Base-by-base conservation (phyloP, 2,888 invertebrate species). In the Tipula confusa region DNA sequence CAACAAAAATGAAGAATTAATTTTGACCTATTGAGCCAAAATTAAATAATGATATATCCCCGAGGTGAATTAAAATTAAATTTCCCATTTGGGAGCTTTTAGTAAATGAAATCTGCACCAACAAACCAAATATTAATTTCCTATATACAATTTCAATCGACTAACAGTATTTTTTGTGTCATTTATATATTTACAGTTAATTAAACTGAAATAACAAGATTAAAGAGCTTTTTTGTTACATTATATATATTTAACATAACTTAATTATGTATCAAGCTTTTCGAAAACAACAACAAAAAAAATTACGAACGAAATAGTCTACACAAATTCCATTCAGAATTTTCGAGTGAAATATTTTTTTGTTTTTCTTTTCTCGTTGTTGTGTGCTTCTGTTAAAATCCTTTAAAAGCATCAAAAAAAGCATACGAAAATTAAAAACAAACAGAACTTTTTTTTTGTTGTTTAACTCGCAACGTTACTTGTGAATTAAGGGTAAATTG, bases 151-250 rank as follows among this genome's bases (percentile, higher is more conserved):
- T 11, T 24, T 64, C 13, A 64, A 64, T 64, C 24, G 64, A 1
- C 6, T 48, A 48, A 4, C 6, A 48, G 18, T 48, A 24, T 48
- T 48, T 64, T 64, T 24, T 64, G 24, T 64, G 64, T 64, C 64
- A 64, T 64, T 64, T 64, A 64, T 64, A 64, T 3, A 18, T 64
- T 64, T 64, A 64, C 64, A 64, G 64, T 64, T 64, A 64, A 64
- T 64, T 64, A 64, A 64, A 64, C 64, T 64, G 64, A 64, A 64
- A 64, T 64, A 64, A 64, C 64, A 64, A 64, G 64, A 64, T 64
- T 64, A 64, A 64, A 64, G 64, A 64, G 64, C 11, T 64, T 64
- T 0, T 33, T 24, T 9, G 13, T 24, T 64, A n/a, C 15, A 43
- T 43, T 43, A 3, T n/a, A 38, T 38, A 24, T 64, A 64, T 64